Evolutionary conservation across 2,888 invertebrate species (phyloP).

Genomic region (Chrysolina americana): DNA sequence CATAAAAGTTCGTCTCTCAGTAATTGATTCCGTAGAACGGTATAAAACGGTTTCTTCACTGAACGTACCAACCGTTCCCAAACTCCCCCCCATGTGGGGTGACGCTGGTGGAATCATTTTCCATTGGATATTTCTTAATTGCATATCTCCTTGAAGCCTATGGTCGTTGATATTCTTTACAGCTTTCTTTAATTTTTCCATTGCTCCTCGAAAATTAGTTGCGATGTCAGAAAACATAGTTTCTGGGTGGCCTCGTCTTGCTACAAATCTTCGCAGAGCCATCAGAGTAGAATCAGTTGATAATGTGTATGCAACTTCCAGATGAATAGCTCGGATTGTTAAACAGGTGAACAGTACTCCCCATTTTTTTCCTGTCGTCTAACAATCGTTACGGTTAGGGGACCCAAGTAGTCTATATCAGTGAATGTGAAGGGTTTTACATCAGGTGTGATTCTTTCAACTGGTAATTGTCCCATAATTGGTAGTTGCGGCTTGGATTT

Average conservation of each 20-base stretch:
- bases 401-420: no score
- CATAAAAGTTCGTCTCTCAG: background rate
- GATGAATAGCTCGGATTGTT: no score
- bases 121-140: background rate
- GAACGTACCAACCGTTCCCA: background rate
- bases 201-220: background rate
- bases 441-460: no score
- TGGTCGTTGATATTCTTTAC: background rate
- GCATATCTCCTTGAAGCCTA: background rate
- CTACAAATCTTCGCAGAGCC: background rate
- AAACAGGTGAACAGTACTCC: background rate
- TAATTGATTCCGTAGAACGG: background rate
- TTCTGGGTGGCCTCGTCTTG: background rate
- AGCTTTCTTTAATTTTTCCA: background rate
- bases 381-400: no score
- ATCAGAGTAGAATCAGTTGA: background rate
- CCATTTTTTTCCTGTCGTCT: background rate
- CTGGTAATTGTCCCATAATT: no score
- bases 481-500: no score
- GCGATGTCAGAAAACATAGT: background rate
- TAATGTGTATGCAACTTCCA: background rate
- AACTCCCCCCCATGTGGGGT: background rate
- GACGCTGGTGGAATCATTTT: background rate
- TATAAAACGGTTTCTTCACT: background rate
- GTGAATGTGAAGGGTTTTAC: no score